Evolutionary conservation across 2,797 vertebrate species (phyloP).

Genomic region (Urophycis tenuis): DNA sequence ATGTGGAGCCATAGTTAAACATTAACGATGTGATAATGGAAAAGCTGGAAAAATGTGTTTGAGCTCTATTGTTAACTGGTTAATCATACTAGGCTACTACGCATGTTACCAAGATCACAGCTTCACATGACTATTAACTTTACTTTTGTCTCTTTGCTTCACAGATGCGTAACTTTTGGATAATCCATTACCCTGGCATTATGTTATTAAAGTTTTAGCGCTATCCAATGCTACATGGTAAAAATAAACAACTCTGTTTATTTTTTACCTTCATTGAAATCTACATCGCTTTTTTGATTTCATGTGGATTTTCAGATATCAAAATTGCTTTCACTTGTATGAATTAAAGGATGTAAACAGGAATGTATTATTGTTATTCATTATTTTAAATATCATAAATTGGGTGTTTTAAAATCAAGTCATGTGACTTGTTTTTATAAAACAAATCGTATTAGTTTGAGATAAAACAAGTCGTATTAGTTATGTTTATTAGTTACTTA

Average conservation of each 20-base stretch:
- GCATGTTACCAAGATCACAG: background rate
- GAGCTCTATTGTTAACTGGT: background rate
- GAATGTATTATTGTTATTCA: background rate
- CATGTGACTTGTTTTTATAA: background rate
- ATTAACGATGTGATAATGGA: background rate
- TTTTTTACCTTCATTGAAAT: background rate
- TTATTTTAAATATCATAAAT: background rate
- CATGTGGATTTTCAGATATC: background rate
- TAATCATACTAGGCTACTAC: background rate
- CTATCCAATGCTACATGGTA: background rate
- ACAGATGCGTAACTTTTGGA: conserved; percentile 24
- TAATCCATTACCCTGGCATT: background rate
- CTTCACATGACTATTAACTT: conserved; percentile 2
- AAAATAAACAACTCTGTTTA: background rate
- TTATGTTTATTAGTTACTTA: background rate
- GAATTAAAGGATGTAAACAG: background rate
- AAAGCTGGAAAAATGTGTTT: conserved; percentile 8
- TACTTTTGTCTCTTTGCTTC: conserved; percentile 17
- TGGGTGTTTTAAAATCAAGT: background rate
- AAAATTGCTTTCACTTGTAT: background rate
- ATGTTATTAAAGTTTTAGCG: background rate
- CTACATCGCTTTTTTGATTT: background rate
- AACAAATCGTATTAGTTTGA: too few relatives aligned
- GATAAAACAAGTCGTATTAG: background rate
- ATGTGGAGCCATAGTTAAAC: conserved; percentile 6